Percentiles rank a stretch among this genome's conserved stretches.
phyloP scores from a whole-genome alignment of 2,113 vertebrate species.

The Mus pahari region DNA sequence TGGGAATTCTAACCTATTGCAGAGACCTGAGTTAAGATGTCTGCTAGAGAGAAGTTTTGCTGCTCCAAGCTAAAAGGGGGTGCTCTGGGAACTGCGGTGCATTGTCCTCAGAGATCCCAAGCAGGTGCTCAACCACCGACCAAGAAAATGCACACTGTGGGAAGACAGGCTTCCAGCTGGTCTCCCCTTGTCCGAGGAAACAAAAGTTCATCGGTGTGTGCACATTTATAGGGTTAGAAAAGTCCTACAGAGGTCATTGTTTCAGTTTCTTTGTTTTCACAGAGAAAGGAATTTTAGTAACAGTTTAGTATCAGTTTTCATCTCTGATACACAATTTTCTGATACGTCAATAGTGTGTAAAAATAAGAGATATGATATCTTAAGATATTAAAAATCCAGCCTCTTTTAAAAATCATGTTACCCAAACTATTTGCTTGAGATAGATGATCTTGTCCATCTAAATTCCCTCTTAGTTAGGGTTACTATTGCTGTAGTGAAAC shows the following conservation, averaged over 20 bases:
- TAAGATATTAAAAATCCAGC: not conserved
- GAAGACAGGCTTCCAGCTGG: slow-evolving; percentile 34
- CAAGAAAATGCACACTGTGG: not conserved
- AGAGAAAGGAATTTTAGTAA: not conserved
- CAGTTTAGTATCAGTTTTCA: not conserved
- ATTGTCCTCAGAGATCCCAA: not conserved
- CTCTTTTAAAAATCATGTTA: not conserved
- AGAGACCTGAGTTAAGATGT: not conserved
- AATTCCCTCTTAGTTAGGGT: not conserved
- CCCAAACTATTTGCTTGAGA: not conserved
- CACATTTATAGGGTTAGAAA: not conserved
- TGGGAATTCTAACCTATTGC: not conserved
- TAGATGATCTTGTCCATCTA: not conserved
- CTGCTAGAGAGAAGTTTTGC: not conserved
- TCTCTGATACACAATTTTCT: not conserved
- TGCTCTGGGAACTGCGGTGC: not conserved
- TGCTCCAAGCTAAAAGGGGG: not conserved
- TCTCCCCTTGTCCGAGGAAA: not conserved
- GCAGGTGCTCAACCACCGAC: slow-evolving; percentile 52
- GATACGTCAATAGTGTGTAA: not conserved
- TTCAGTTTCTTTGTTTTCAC: slow-evolving; percentile 8
- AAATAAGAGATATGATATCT: slow-evolving; percentile 2
- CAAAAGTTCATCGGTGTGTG: not conserved
- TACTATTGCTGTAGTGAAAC: not conserved
- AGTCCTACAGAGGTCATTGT: not conserved